Percentiles rank a stretch among this genome's conserved stretches.
Evolutionary conservation across 1,140 invertebrate species (phyloP).

Genomic region (Maniola jurtina): DNA sequence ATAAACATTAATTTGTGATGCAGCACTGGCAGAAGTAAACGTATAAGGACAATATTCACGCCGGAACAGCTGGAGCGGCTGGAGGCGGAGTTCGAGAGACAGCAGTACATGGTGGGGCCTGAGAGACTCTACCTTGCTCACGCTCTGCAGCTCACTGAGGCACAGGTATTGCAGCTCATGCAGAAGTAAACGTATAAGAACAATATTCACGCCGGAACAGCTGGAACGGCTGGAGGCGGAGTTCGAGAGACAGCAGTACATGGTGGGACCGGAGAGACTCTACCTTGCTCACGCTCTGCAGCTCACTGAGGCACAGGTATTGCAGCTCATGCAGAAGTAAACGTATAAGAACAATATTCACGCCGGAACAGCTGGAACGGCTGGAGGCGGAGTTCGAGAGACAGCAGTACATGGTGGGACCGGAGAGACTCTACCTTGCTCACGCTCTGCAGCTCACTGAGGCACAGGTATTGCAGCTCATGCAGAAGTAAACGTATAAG

Average conservation of each 20-base stretch:
- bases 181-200: constrained; percentile 89
- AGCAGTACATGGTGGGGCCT: constrained; percentile 97
- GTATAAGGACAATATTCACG: constrained; percentile 96
- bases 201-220: constrained; percentile 97
- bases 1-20: too few relatives aligned
- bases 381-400: constrained; percentile 95
- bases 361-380: constrained; percentile 93
- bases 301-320: constrained; percentile 93
- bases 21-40: constrained; percentile 80
- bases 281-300: constrained; percentile 93
- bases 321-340: constrained; percentile 79
- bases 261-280: constrained; percentile 95
- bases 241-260: constrained; percentile 96
- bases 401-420: constrained; percentile 98
- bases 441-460: constrained; percentile 93
- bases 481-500: constrained; percentile 87
- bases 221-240: constrained; percentile 93
- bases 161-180: constrained; percentile 83
- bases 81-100: constrained; percentile 94
- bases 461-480: constrained; percentile 84
- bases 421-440: constrained; percentile 93
- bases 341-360: constrained; percentile 95
- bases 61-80: constrained; percentile 94
- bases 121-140: constrained; percentile 94
- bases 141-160: constrained; percentile 92